phyloP scores from a whole-genome alignment of 2,888 invertebrate genomes.

The Hirtodrosophila duncani region DNA sequence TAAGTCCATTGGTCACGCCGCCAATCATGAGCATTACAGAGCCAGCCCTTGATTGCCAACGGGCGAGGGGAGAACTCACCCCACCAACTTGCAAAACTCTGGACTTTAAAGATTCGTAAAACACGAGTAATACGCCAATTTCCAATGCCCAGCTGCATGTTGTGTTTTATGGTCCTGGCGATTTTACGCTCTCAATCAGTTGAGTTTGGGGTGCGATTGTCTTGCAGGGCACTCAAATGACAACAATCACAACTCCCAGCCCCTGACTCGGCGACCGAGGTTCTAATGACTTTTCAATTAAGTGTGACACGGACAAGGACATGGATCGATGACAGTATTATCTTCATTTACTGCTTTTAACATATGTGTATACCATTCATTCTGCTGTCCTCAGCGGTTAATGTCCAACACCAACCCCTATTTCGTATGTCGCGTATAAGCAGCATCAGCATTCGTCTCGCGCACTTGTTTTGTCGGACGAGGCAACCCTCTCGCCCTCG shows the following conservation, averaged over 20 bases:
- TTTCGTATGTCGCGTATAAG: constrained; percentile 25
- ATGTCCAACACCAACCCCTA: constrained; percentile 7
- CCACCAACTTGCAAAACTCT: constrained; percentile 15
- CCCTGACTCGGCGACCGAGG: constrained; percentile 6
- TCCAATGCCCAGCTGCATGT: constrained; percentile 58
- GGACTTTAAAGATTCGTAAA: constrained; percentile 67
- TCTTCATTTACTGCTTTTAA: constrained; percentile 3
- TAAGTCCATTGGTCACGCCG: constrained; percentile 55
- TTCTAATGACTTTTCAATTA: constrained; percentile 67
- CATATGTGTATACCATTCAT: not conserved
- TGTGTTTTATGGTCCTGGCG: constrained; percentile 23
- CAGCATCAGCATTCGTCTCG: constrained; percentile 34
- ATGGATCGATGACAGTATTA: constrained; percentile 39
- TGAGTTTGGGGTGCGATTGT: constrained; percentile 36
- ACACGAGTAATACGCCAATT: constrained; percentile 38
- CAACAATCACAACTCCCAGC: too few relatives aligned
- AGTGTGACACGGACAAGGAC: constrained; percentile 52
- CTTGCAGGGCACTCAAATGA: constrained; percentile 27
- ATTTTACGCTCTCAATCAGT: constrained; percentile 58
- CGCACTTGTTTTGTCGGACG: constrained; percentile 24
- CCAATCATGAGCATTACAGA: constrained; percentile 41
- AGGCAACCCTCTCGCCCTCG: constrained; percentile 18
- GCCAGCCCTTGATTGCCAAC: constrained; percentile 20
- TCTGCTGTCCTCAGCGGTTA: not conserved
- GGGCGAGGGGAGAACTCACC: constrained; percentile 13